These are phyloP conservation scores for Poicephalus meyeri DNA, from an alignment of 2,113 vertebrate species.

Conservation along the genomic window DNA sequence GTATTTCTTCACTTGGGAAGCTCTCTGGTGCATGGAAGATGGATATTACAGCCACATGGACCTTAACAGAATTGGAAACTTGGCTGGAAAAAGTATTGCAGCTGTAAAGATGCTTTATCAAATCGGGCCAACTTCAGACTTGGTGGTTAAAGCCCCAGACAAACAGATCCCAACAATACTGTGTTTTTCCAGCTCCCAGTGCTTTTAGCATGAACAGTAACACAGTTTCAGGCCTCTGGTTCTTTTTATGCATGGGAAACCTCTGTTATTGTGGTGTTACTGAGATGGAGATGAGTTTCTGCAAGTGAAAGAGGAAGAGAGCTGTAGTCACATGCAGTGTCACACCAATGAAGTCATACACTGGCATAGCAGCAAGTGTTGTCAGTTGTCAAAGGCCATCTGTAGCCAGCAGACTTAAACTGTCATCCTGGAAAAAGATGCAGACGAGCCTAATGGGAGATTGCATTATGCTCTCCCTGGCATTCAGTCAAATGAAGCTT, in stretches of 20 bases:
- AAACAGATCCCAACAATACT: background rate
- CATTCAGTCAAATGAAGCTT: constrained; percentile 46
- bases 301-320: constrained; percentile 45
- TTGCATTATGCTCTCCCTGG: constrained; percentile 47
- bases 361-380: constrained; percentile 62
- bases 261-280: background rate
- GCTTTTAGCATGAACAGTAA: background rate
- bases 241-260: background rate
- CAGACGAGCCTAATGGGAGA: constrained; percentile 49
- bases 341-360: constrained; percentile 67
- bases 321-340: constrained; percentile 56
- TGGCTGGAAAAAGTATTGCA: background rate
- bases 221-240: background rate
- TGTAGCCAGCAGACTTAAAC: constrained; percentile 58
- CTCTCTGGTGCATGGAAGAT: background rate
- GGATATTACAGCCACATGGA: background rate
- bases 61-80: background rate
- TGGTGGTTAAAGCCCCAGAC: background rate
- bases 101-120: background rate
- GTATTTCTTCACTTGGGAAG: background rate
- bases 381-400: constrained; percentile 69
- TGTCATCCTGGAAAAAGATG: constrained; percentile 57
- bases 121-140: background rate
- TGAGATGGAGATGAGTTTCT: background rate
- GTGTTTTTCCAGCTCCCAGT: background rate